A percentile compares a stretch with the other conserved stretches of the same genome.
These are phyloP conservation scores for Tor tambroides DNA, from an alignment of 2,113 vertebrate genomes.

Conservation along the genomic window DNA sequence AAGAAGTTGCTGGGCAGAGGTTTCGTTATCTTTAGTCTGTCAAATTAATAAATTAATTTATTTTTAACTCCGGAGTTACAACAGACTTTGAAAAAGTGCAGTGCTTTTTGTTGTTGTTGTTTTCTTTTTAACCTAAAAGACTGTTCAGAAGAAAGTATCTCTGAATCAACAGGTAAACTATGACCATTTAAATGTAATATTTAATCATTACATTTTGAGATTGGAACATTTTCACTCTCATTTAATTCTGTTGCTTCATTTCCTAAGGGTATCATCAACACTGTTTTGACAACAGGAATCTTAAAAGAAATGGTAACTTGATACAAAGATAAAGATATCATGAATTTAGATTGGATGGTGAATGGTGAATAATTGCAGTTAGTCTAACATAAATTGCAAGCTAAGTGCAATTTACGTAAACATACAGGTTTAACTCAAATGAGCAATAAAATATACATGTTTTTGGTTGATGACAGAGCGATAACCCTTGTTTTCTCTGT, in stretches of 20 bases:
- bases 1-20: constrained; percentile 30
- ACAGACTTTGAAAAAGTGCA: neutral
- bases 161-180: neutral
- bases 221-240: neutral
- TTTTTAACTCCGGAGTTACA: neutral
- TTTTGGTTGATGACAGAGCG: neutral
- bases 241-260: too few species aligned
- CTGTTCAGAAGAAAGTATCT: neutral
- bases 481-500: neutral
- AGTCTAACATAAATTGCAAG: neutral
- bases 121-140: neutral
- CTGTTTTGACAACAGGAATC: neutral
- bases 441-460: too few species aligned
- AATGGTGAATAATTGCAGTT: neutral
- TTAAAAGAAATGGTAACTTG: neutral
- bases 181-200: neutral
- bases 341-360: neutral
- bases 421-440: too few species aligned
- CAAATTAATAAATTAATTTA: neutral
- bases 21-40: neutral
- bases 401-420: too few species aligned
- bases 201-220: neutral
- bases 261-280: too few species aligned
- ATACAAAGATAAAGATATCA: neutral
- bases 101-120: neutral